These are phyloP conservation scores for Cirrhinus mrigala DNA, from an alignment of 2,797 vertebrate species.

Conservation along the genomic window DNA sequence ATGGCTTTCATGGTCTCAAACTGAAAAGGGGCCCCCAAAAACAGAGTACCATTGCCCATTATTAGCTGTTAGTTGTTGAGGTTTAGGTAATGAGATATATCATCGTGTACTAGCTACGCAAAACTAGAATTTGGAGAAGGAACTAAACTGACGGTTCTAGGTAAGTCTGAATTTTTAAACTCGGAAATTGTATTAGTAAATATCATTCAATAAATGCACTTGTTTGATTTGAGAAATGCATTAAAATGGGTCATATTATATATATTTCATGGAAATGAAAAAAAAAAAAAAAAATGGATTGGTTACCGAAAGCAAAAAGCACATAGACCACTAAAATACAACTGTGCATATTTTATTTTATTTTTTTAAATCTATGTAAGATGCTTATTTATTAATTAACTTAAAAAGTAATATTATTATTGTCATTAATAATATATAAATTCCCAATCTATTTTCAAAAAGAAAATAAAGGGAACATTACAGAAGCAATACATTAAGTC, in stretches of 20 bases:
- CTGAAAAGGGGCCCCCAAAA: constrained; percentile 9
- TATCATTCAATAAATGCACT: background rate
- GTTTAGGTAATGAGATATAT: constrained; percentile 45
- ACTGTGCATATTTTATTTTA: background rate
- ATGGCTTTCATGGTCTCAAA: constrained; percentile 20
- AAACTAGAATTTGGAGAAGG: constrained; percentile 62
- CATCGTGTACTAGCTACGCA: constrained; percentile 46
- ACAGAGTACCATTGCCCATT: constrained; percentile 39
- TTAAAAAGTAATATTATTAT: background rate
- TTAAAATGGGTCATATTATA: background rate
- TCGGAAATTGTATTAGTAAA: background rate
- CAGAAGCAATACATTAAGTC: background rate
- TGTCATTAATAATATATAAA: background rate
- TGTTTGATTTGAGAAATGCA: background rate
- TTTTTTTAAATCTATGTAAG: background rate
- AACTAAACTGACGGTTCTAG: constrained; percentile 63
- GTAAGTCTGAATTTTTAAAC: constrained; percentile 53
- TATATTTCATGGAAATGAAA: background rate
- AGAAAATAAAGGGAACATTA: background rate
- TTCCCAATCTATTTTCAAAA: background rate
- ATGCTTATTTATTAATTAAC: background rate
- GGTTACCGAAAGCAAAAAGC: background rate
- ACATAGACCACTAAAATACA: background rate
- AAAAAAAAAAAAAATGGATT: background rate
- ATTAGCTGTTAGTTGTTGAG: constrained; percentile 28